Evolutionary conservation across 2,888 invertebrate species (phyloP), one percentile per base, ranked within the genome.

Genomic region (Standfussiana lucernea): DNA sequence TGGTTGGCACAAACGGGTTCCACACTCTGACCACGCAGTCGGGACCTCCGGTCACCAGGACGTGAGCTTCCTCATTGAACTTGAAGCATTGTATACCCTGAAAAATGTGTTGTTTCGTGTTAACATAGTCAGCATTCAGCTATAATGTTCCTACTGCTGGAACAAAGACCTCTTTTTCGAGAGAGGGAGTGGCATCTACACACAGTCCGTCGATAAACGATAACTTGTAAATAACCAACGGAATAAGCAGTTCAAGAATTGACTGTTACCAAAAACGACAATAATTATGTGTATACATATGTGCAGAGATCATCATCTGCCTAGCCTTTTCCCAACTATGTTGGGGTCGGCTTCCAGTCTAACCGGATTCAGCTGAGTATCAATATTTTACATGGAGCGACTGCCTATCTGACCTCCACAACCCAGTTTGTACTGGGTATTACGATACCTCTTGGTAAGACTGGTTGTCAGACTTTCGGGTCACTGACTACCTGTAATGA

Each of bases 21-120:
- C 98, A 99, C 72, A 98, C 95, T 56, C 98, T 97, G 42, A 98
- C 97, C 72, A 97, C 91, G 87, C 98, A 98, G 93, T 99, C 98
- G 13, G 98, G 97, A 8, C 98, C 98, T 2, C 98, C 98, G 2
- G 98, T 98, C 74, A 97, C 98, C 68, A 98, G 90, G 66, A 97
- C 93, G 86, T 97, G 97, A 35, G 95, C 95, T 24, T 96, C 97
- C 92, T 97, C 97, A 86, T 97, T 97, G 89, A 97, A 95, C 75
- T 96, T 97, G 90, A 98, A 98, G 84, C 97, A 97, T 85, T 97
- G 97, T 50, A 97, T 97, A 35, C 98, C 98, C 97, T 97, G 87
- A 6, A 35, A 37, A 40, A 24, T n/a, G 5, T 15, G 15, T 32
- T 59, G 18, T 15, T 66, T 50, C 10, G 18, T 47, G 37, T 40